Base-by-base conservation (phyloP, 2,888 invertebrate genomes). In the Ptilodon capucinus region DNA sequence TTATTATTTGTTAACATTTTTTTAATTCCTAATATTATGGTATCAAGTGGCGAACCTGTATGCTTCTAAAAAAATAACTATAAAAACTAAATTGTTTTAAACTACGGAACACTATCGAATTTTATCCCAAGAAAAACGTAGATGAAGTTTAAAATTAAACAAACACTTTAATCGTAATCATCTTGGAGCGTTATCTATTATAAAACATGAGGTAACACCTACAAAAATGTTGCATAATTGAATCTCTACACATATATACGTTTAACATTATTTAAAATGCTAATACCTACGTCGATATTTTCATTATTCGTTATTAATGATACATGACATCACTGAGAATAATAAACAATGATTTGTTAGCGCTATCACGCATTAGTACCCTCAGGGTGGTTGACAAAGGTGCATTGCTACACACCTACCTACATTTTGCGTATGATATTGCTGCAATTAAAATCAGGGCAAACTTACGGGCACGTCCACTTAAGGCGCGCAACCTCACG, bases 281-380 rank as follows among this genome's bases (percentile, higher is more conserved):
- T 21, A 47, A 43, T 18, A 42, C 34, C 3, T 32, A 21, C 39
- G 39, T 38, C 40, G 34, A 25, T 42, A 18, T 50, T 48, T 46
- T 53, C 48, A 54, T 52, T 42, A 45, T 46, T 19, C 34, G 28
- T 40, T 46, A 55, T 50, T n/a, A n/a, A n/a, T 47, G 25, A 45
- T 30, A 32, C 13, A 57, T 72, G 69, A 71, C 68, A 67, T 73
- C 70, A 71, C 44, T 30, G 18, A 48, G 39, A 28, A 25, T 25
- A 1, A 9, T 28, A n/a, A 23, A 23, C 23, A 23, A 8, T 0
- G 2, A 7, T 23, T 8, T 7, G 2, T 23, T n/a, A 28, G 4
- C n/a, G n/a, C 28, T n/a, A 28, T 25, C 9, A 25, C n/a, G n/a
- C 11, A 4, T 28, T n/a, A n/a, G 28, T n/a, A n/a, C n/a, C 2